Percentiles rank a stretch among this genome's conserved stretches.
These are phyloP conservation scores for Meteorus colon DNA, from an alignment of 2,888 invertebrate species.

Conservation along the genomic window DNA sequence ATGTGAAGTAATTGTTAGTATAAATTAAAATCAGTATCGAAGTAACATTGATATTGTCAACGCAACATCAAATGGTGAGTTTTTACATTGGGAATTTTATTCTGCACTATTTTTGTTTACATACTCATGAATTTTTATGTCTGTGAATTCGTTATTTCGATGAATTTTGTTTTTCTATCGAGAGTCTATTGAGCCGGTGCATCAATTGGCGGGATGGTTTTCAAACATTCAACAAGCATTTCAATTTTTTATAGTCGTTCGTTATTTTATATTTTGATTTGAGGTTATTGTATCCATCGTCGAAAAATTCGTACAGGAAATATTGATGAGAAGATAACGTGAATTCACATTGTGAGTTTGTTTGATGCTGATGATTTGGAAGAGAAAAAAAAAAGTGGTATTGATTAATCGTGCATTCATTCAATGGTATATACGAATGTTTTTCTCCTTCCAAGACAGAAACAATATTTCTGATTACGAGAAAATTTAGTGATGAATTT, in stretches of 20 bases:
- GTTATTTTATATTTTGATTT: neutral
- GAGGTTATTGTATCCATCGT: neutral
- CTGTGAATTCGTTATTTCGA: neutral
- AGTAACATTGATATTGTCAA: neutral
- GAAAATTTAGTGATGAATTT: too few relatives aligned
- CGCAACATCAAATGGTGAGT: conserved; percentile 8
- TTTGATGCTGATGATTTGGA: neutral
- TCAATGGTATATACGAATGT: neutral
- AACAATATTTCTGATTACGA: too few relatives aligned
- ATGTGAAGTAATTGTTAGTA: neutral
- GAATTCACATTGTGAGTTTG: neutral
- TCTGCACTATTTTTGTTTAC: neutral
- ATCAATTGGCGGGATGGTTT: neutral
- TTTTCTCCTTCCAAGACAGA: neutral
- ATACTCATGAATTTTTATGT: neutral
- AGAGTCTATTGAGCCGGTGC: neutral
- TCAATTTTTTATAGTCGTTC: neutral
- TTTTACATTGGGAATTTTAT: conserved; percentile 6
- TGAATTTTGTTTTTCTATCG: neutral
- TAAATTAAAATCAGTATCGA: neutral
- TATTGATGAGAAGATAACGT: neutral
- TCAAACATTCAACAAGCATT: neutral
- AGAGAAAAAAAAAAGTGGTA: too few relatives aligned
- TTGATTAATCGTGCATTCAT: too few relatives aligned
- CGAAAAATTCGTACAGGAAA: neutral